phyloP scores from a whole-genome alignment of 2,888 invertebrate genomes.

The Hypercompe scribonia region DNA sequence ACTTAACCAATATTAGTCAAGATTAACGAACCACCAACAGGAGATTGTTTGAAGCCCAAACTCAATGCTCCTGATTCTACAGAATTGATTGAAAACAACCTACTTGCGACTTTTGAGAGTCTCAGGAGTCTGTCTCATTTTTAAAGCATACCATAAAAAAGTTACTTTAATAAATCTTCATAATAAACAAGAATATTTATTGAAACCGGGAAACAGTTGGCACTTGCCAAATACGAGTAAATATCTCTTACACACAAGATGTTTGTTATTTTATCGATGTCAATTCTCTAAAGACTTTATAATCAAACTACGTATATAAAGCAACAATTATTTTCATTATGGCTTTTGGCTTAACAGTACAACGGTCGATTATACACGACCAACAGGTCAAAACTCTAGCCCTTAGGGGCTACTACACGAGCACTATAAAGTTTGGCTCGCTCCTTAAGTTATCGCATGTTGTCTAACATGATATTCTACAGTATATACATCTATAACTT shows the following conservation, averaged over 20 bases:
- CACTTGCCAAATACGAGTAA: not conserved
- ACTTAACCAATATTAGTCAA: no score
- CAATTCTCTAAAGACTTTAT: not conserved
- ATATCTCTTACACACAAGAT: no score
- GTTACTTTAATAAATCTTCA: no score
- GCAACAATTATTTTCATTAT: not conserved
- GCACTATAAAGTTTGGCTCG: slow-evolving; percentile 46
- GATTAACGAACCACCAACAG: no score
- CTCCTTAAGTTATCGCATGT: slow-evolving; percentile 47
- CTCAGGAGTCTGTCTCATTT: no score
- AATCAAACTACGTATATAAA: not conserved
- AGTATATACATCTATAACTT: slow-evolving; percentile 27
- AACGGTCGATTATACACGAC: slow-evolving; percentile 26
- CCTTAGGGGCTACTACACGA: slow-evolving; percentile 41
- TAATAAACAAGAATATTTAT: no score
- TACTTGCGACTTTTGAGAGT: no score
- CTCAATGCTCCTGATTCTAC: no score
- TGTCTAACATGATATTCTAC: slow-evolving; percentile 45
- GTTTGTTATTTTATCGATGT: not conserved
- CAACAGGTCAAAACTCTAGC: slow-evolving; percentile 33
- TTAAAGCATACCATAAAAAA: no score
- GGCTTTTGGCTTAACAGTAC: slow-evolving; percentile 25
- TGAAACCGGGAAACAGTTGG: no score
- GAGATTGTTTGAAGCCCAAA: no score
- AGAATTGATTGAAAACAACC: no score